Evolutionary conservation across 2,113 vertebrate species (phyloP).

Genomic region (Cettia cetti): DNA sequence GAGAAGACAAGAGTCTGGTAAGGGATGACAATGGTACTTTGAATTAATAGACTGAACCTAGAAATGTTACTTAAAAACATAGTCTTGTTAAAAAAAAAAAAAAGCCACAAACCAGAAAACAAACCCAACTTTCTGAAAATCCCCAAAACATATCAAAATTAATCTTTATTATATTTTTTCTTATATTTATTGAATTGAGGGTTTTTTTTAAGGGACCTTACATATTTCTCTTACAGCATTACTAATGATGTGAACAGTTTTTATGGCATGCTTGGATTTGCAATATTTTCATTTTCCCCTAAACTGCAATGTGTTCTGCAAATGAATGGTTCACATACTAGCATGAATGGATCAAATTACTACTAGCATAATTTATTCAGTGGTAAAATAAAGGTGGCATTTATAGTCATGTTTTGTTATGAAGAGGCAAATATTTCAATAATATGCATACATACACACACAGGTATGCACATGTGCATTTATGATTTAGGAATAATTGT

Average conservation of each 20-base stretch:
- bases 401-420: neutral
- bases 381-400: constrained; percentile 6
- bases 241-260: neutral
- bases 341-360: neutral
- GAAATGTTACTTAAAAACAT: neutral
- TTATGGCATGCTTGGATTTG: neutral
- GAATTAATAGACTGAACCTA: neutral
- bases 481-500: neutral
- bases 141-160: neutral
- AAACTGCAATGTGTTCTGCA: neutral
- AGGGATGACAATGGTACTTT: neutral
- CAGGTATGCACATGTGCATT: neutral
- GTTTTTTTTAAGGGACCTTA: neutral
- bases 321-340: neutral
- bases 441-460: neutral
- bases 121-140: accelerated
- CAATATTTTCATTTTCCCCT: neutral
- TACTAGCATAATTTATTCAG: neutral
- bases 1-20: neutral
- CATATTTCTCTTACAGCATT: neutral
- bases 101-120: neutral
- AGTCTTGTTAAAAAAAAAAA: neutral
- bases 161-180: neutral
- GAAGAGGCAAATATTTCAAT: neutral
- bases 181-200: neutral